Percentiles rank a stretch among this genome's conserved stretches.
These are phyloP conservation scores for Sander lucioperca DNA, from an alignment of 2,113 vertebrate species.

Conservation along the genomic window DNA sequence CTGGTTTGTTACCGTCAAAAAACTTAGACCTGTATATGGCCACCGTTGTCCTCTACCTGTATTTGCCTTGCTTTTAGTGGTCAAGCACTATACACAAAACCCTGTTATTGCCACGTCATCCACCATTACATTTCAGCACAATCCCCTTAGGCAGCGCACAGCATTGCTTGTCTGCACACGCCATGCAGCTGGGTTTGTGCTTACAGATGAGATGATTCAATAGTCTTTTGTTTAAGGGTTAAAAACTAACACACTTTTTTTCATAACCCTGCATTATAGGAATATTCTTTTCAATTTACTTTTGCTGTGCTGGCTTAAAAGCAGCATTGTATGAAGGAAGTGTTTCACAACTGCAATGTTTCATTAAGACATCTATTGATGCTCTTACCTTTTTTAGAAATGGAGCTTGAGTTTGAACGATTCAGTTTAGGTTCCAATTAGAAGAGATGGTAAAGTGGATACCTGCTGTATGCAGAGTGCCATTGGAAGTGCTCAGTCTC, in stretches of 20 bases:
- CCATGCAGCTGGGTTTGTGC: slow-evolving; percentile 39
- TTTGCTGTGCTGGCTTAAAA: slow-evolving; percentile 12
- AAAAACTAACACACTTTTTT: slow-evolving; percentile 17
- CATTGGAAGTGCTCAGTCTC: slow-evolving; percentile 61
- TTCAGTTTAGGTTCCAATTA: slow-evolving; percentile 68
- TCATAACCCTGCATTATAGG: slow-evolving; percentile 16
- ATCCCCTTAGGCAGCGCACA: slow-evolving; percentile 26
- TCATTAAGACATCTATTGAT: slow-evolving; percentile 60
- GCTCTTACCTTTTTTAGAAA: slow-evolving; percentile 56
- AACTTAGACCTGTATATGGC: neutral
- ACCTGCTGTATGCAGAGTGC: slow-evolving; percentile 58
- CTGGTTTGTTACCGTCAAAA: neutral
- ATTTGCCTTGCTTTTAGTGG: slow-evolving; percentile 24
- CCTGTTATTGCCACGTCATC: slow-evolving; percentile 41
- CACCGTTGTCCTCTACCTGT: neutral
- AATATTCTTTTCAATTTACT: neutral
- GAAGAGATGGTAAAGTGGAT: slow-evolving; percentile 64
- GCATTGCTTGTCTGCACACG: slow-evolving; percentile 53
- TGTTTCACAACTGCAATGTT: slow-evolving; percentile 55
- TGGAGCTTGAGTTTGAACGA: slow-evolving; percentile 49
- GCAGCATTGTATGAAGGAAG: slow-evolving; percentile 29
- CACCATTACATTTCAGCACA: slow-evolving; percentile 37
- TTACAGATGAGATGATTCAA: slow-evolving; percentile 33
- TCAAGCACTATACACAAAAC: slow-evolving; percentile 15
- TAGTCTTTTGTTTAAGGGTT: slow-evolving; percentile 37